Base-by-base conservation (phyloP, 2,113 vertebrate species). In the Oxyruncus cristatus region DNA sequence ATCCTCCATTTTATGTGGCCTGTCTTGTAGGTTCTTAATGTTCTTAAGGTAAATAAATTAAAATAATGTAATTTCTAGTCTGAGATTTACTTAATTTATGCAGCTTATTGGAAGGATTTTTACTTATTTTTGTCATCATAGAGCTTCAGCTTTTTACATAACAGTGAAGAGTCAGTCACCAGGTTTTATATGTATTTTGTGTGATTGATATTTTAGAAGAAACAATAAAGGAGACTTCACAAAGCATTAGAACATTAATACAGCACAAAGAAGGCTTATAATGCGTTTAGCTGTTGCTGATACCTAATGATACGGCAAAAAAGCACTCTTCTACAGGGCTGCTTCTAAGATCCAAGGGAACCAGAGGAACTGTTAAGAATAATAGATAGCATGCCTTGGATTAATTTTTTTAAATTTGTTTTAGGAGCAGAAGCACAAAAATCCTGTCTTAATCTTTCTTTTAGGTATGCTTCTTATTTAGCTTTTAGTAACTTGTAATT, bases 401-500 rank as follows among this genome's bases (percentile, higher is more conserved):
- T 97, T 98, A 96, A 53, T 93, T 97, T 97, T 75, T 85, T 89
- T 7, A 39, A 85, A 94, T 93, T 94, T 79, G 33, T 91, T 96
- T 97, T 92, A 94, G 75, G 88, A 97, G 39, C 61, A 93, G 39
- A 92, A 79, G 41, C 92, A 91, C 61, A 92, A 92, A 96, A 96
- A 96, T 77, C 91, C 92, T 91, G 56, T 90, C 95, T 88, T 97
- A 91, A 95, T 97, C 85, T 92, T 96, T 85, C 75, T 97, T 95
- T 95, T 97, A 97, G 97, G 95, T 98, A 94, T 97, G 92, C 90
- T 96, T 96, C 96, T 97, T 98, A 98, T 97, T 98, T 98, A 97
- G 96, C 82, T 98, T 98, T 98, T 98, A 97, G 97, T 98, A 98
- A 98, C 97, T 98, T 98, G 94, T 98, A 98, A 98, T 98, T 98